phyloP scores from a whole-genome alignment of 2,113 vertebrate species.

The Plecotus auritus region DNA sequence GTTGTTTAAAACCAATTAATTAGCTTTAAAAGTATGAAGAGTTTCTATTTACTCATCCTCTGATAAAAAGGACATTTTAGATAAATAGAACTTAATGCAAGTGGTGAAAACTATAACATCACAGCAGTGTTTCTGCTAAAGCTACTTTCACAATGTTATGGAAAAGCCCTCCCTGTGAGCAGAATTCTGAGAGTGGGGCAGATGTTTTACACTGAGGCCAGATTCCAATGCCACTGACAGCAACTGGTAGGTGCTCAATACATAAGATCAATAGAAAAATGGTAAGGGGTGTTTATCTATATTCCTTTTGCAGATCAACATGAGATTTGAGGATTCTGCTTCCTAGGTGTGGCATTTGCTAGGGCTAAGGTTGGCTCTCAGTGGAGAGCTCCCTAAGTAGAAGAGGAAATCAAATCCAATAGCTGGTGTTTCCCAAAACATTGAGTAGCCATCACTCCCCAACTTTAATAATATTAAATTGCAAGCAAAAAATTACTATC shows the following conservation, averaged over 20 bases:
- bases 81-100: constrained; percentile 46
- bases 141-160: neutral
- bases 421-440: neutral
- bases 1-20: constrained; percentile 68
- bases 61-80: constrained; percentile 64
- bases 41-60: constrained; percentile 60
- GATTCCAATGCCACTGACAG: neutral
- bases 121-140: neutral
- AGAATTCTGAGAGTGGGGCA: neutral
- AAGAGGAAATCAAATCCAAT: neutral
- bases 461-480: neutral
- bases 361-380: neutral
- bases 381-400: neutral
- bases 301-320: neutral
- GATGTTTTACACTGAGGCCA: neutral
- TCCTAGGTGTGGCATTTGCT: neutral
- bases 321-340: neutral
- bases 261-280: neutral
- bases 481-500: neutral
- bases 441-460: neutral
- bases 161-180: neutral
- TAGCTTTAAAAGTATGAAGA: constrained; percentile 64
- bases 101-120: neutral
- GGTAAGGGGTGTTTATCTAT: neutral
- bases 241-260: neutral